These are phyloP conservation scores for Hetaerina titia DNA, from an alignment of 2,888 invertebrate species.

Conservation along the genomic window DNA sequence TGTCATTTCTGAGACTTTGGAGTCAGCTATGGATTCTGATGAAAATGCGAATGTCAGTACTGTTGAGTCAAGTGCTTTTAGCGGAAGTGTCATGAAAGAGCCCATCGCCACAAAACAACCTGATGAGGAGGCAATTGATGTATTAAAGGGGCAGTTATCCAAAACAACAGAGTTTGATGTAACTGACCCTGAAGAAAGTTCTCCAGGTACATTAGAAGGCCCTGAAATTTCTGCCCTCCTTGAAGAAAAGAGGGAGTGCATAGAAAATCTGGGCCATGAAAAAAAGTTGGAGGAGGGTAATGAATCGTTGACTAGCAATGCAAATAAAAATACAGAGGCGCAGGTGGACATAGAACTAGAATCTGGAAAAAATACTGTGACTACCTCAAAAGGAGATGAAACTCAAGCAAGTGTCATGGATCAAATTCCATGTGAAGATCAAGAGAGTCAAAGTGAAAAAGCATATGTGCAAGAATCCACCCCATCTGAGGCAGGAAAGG, in stretches of 20 bases:
- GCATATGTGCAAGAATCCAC: too few relatives aligned
- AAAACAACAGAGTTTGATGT: neutral
- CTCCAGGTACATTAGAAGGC: neutral
- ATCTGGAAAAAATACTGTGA: neutral
- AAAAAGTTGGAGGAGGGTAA: neutral
- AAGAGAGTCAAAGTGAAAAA: neutral
- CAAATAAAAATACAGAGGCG: neutral
- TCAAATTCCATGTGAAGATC: neutral
- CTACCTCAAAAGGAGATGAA: neutral
- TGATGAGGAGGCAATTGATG: neutral
- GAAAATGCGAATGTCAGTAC: neutral
- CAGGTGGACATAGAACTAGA: neutral
- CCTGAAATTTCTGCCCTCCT: neutral
- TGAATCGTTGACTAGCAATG: neutral
- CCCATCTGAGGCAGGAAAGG: neutral
- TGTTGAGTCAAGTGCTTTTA: neutral
- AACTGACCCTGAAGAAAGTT: neutral
- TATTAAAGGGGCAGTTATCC: neutral
- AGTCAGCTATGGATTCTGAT: neutral
- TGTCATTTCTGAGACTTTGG: neutral
- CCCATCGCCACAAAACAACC: neutral
- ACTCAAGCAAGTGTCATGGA: neutral
- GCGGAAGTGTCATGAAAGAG: neutral
- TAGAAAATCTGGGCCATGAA: neutral
- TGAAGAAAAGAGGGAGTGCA: neutral